Evolutionary conservation across 2,797 vertebrate species (phyloP).

Genomic region (Poecilia picta): DNA sequence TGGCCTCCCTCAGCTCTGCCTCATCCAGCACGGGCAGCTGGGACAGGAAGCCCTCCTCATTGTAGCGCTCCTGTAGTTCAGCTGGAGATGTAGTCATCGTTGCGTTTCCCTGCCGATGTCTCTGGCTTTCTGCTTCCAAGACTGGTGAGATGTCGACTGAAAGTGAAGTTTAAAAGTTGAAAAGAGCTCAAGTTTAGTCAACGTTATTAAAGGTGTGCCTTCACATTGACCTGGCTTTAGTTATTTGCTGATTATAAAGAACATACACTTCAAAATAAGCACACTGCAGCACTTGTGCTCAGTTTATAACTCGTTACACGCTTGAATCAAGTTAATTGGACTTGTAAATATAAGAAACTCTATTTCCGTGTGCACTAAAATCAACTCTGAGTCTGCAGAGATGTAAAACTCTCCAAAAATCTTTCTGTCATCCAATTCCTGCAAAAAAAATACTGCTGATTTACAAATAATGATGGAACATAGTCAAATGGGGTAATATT

Average conservation of each 20-base stretch:
- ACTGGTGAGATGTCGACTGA: slow-evolving; percentile 24
- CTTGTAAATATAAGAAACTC: background rate
- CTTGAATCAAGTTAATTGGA: slow-evolving; percentile 15
- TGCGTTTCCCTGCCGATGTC: slow-evolving; percentile 17
- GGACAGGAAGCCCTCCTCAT: slow-evolving; percentile 77
- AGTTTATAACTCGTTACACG: slow-evolving; percentile 13
- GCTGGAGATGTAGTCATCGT: slow-evolving; percentile 43
- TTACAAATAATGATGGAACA: background rate
- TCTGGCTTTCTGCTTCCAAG: slow-evolving; percentile 12
- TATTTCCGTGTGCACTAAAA: background rate
- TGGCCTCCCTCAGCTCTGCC: slow-evolving; percentile 72
- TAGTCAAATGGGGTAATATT: background rate
- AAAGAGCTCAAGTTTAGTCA: background rate
- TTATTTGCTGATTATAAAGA: background rate
- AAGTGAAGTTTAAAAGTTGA: background rate
- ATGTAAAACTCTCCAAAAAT: background rate
- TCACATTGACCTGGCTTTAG: background rate
- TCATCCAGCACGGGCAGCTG: slow-evolving; percentile 70
- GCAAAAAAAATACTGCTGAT: background rate
- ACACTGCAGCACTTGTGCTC: background rate
- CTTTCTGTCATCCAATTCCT: background rate
- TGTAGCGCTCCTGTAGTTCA: slow-evolving; percentile 66
- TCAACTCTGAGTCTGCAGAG: background rate
- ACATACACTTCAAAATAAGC: slow-evolving; percentile 11
- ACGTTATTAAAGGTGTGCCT: background rate